A percentile compares a stretch with the other conserved stretches of the same genome.
These are phyloP conservation scores for Argopecten irradians DNA, from an alignment of 1,140 invertebrate genomes.

Conservation along the genomic window DNA sequence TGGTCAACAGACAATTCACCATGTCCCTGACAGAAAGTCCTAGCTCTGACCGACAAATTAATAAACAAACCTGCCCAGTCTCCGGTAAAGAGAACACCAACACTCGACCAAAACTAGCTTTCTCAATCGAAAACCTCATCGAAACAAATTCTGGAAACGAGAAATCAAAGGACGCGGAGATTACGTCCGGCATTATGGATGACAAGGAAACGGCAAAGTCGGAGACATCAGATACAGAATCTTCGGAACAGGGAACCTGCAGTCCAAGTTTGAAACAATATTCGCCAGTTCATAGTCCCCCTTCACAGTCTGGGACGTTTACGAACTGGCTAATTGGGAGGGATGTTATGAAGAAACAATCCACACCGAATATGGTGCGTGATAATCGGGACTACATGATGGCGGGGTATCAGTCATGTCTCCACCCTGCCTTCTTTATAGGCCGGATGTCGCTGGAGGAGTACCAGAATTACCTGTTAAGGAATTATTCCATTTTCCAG, in stretches of 20 bases:
- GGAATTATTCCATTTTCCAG: slow-evolving; percentile 57
- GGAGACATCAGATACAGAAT: background rate
- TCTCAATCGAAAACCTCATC: slow-evolving; percentile 71
- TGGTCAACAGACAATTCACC: background rate
- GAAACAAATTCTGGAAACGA: slow-evolving; percentile 45
- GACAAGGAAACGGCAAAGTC: slow-evolving; percentile 5
- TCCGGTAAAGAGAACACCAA: slow-evolving; percentile 35
- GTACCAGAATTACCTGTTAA: slow-evolving; percentile 61
- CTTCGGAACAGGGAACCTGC: background rate
- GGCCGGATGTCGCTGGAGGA: slow-evolving; percentile 58
- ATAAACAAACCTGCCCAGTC: background rate
- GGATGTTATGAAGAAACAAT: slow-evolving; percentile 18
- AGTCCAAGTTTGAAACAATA: background rate
- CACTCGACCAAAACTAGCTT: slow-evolving; percentile 60
- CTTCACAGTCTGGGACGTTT: background rate
- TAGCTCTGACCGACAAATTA: background rate
- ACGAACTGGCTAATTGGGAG: slow-evolving; percentile 29
- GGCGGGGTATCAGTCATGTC: slow-evolving; percentile 45
- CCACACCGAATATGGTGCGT: slow-evolving; percentile 37
- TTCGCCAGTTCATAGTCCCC: slow-evolving; percentile 21
- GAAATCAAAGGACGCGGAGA: slow-evolving; percentile 35
- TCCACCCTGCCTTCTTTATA: slow-evolving; percentile 67
- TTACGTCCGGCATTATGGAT: background rate
- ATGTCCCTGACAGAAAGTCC: background rate
- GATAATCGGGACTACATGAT: slow-evolving; percentile 43